These are phyloP conservation scores for Philhelius pedissequus DNA, from an alignment of 2,888 invertebrate species.

Conservation along the genomic window DNA sequence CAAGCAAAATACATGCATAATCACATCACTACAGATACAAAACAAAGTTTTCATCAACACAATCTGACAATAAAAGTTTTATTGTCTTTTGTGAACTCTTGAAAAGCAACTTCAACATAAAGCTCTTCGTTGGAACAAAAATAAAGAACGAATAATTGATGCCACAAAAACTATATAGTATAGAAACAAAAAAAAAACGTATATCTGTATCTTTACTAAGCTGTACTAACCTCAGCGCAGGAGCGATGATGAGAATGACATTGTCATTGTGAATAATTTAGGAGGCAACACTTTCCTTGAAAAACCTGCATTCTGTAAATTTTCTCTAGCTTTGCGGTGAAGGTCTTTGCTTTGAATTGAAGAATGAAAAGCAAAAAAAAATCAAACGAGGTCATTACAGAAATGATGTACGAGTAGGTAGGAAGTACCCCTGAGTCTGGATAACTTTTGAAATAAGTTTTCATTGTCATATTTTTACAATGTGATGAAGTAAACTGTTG, in stretches of 20 bases:
- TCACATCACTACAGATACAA: background rate
- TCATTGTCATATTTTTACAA: background rate
- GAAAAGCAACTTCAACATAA: conserved; percentile 19
- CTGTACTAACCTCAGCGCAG: background rate
- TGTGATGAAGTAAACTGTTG: background rate
- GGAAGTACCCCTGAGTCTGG: background rate
- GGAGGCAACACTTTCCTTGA: conserved; percentile 35
- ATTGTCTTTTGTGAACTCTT: conserved; percentile 18
- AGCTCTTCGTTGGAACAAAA: conserved; percentile 5
- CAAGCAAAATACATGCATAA: background rate
- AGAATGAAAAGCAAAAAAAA: background rate
- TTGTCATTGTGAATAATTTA: conserved; percentile 64
- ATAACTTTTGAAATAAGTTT: background rate
- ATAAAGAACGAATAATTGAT: conserved; percentile 18
- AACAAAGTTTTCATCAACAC: background rate
- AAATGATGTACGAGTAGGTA: background rate
- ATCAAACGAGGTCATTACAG: conserved; percentile 18
- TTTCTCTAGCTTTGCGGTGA: conserved; percentile 31
- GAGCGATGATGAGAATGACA: conserved; percentile 52
- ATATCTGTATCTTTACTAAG: too few species aligned
- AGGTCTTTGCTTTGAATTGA: conserved; percentile 9
- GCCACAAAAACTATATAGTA: background rate
- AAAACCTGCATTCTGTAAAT: conserved; percentile 34
- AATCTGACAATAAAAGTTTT: conserved; percentile 8
- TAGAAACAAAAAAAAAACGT: background rate